Conservation (phyloP, 2,797 vertebrate species). For the Sebastes diaconus region DNA sequence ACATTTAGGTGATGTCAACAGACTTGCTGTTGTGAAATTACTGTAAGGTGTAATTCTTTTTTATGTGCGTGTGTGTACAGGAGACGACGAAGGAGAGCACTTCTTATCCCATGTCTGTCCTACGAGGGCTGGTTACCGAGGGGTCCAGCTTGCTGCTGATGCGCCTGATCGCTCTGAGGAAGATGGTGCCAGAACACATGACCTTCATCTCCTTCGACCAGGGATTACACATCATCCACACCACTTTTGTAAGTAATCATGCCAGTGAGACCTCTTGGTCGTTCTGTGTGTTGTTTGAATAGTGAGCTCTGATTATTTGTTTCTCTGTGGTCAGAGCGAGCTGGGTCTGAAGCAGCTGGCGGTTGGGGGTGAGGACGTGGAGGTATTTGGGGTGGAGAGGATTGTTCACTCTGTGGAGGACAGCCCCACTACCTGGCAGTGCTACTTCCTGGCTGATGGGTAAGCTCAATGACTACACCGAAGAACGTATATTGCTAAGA, state of each 20-base stretch:
- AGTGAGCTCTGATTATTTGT: neutral
- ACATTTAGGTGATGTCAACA: neutral
- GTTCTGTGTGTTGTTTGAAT: neutral
- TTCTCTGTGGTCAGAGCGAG: slow-evolving; percentile 70
- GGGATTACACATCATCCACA: slow-evolving; percentile 76
- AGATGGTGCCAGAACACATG: slow-evolving; percentile 77
- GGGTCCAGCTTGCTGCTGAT: slow-evolving; percentile 89
- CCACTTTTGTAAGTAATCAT: slow-evolving; percentile 85
- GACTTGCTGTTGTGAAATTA: neutral
- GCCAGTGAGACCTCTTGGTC: neutral
- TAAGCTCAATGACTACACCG: slow-evolving; percentile 51
- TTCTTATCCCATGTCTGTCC: slow-evolving; percentile 63
- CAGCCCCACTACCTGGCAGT: slow-evolving; percentile 81
- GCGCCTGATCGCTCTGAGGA: slow-evolving; percentile 84
- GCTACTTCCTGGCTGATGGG: slow-evolving; percentile 90
- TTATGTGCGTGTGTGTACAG: slow-evolving; percentile 52
- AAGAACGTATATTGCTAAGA: too few relatives aligned
- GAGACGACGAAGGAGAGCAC: slow-evolving; percentile 65
- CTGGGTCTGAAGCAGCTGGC: slow-evolving; percentile 81
- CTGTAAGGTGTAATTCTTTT: neutral
- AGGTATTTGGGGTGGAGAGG: slow-evolving; percentile 88
- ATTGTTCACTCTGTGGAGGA: slow-evolving; percentile 61
- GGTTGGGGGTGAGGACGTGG: slow-evolving; percentile 68
- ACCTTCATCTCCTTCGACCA: slow-evolving; percentile 84
- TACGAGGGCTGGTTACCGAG: slow-evolving; percentile 86